phyloP scores from a whole-genome alignment of 2,113 vertebrate species.

The Eulemur rufifrons region DNA sequence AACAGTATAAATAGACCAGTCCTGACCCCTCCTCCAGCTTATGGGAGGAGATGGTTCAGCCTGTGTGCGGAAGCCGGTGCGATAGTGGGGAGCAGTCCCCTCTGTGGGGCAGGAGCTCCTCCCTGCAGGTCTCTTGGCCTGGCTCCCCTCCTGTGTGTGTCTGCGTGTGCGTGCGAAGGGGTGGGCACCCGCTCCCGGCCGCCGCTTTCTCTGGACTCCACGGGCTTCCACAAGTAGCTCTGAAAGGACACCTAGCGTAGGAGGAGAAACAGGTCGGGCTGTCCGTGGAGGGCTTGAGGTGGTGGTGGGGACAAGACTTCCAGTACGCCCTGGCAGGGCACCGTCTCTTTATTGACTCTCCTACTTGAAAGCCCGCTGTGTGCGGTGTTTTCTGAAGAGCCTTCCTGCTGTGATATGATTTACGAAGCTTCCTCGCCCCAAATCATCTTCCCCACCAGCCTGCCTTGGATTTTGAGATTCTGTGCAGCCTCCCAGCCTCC shows the following conservation, averaged over 20 bases:
- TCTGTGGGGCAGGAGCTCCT: neutral
- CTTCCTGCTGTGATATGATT: neutral
- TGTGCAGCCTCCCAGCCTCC: neutral
- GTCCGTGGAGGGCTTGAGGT: neutral
- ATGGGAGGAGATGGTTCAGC: neutral
- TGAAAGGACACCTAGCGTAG: fast-evolving
- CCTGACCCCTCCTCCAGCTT: neutral
- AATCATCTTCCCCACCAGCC: neutral
- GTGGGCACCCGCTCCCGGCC: no score
- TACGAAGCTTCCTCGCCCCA: neutral
- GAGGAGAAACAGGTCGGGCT: neutral
- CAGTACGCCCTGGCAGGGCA: neutral
- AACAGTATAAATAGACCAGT: fast-evolving
- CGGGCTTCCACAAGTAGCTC: neutral
- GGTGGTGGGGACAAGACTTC: neutral
- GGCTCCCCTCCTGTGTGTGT: neutral
- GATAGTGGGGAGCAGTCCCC: neutral
- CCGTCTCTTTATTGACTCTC: neutral
- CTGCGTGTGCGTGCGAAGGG: fast-evolving
- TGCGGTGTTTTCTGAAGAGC: neutral
- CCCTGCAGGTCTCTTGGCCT: neutral
- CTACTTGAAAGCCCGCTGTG: neutral
- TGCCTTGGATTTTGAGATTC: slow-evolving; percentile 24
- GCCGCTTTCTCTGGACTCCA: neutral
- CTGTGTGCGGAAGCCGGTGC: neutral